Evolutionary conservation across 2,113 vertebrate species (phyloP).

Genomic region (Neotragus moschatus): DNA sequence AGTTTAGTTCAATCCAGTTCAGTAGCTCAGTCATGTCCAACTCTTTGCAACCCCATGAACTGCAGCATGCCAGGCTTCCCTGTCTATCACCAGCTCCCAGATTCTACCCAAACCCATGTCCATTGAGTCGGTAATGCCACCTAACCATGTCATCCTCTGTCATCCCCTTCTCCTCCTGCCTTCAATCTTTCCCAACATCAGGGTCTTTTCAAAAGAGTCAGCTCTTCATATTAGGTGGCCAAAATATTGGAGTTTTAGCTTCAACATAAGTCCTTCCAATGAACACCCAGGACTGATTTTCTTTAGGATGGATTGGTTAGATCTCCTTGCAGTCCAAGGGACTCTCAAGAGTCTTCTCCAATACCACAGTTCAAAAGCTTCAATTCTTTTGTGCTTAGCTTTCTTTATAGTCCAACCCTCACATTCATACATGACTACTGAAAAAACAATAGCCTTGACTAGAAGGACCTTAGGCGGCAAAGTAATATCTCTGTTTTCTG

Average conservation of each 20-base stretch:
- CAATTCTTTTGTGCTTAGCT: not conserved
- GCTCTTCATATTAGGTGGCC: not conserved
- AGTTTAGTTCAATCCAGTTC: not conserved
- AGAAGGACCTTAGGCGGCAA: accelerated
- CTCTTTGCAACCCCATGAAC: not conserved
- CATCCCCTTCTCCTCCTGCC: not conserved
- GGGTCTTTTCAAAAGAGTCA: not conserved
- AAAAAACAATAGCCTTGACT: not conserved
- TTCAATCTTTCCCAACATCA: not conserved
- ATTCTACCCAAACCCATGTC: not conserved
- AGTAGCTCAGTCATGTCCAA: not conserved
- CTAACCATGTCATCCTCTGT: not conserved
- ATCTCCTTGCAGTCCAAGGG: not conserved
- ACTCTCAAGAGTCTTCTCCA: not conserved
- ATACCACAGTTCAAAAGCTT: too few relatives aligned
- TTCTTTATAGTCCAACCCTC: not conserved
- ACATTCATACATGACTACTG: not conserved
- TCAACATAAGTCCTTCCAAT: not conserved
- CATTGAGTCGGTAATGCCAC: not conserved
- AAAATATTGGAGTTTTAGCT: not conserved
- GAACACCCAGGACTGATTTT: not conserved
- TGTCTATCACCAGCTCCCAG: not conserved
- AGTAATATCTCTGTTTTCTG: not conserved
- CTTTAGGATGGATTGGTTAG: not conserved
- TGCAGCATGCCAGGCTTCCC: not conserved